phyloP scores from a whole-genome alignment of 2,113 vertebrate species.

The Labeo rohita region DNA sequence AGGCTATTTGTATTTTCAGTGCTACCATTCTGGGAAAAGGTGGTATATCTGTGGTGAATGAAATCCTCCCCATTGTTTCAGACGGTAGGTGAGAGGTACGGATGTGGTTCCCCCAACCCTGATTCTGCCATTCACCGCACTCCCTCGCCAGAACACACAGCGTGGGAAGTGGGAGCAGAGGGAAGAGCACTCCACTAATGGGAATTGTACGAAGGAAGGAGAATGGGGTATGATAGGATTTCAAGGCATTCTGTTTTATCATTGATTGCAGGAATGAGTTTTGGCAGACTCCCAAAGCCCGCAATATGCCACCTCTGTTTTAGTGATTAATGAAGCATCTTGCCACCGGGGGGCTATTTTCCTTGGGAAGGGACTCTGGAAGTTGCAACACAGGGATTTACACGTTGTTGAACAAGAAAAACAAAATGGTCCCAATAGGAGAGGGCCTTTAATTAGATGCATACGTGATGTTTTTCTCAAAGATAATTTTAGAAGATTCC shows the following conservation, averaged over 20 bases:
- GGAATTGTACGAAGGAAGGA: slow-evolving; percentile 18
- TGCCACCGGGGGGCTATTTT: slow-evolving; percentile 60
- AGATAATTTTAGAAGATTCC: slow-evolving; percentile 16
- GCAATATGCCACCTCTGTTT: slow-evolving; percentile 44
- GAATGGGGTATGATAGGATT: slow-evolving; percentile 53
- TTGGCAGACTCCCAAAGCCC: slow-evolving; percentile 52
- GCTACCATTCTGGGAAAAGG: slow-evolving; percentile 59
- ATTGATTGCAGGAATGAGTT: slow-evolving; percentile 52
- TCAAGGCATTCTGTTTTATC: slow-evolving; percentile 57
- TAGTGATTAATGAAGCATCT: slow-evolving; percentile 57
- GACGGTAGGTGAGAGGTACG: slow-evolving; percentile 61
- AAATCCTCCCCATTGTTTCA: slow-evolving; percentile 75
- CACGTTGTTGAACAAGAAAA: slow-evolving; percentile 59
- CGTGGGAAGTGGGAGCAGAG: slow-evolving; percentile 60
- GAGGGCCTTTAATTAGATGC: slow-evolving; percentile 50
- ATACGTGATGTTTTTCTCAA: slow-evolving; percentile 49
- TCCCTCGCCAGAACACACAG: slow-evolving; percentile 58
- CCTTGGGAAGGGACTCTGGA: slow-evolving; percentile 59
- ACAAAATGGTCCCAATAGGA: slow-evolving; percentile 48
- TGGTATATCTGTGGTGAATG: slow-evolving; percentile 54
- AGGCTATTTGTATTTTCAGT: slow-evolving; percentile 37
- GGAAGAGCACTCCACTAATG: slow-evolving; percentile 38
- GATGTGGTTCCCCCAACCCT: slow-evolving; percentile 35
- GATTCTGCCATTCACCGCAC: slow-evolving; percentile 47
- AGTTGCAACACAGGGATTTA: slow-evolving; percentile 50